Conservation (phyloP, 2,113 vertebrate genomes). For the Butorides virescens region DNA sequence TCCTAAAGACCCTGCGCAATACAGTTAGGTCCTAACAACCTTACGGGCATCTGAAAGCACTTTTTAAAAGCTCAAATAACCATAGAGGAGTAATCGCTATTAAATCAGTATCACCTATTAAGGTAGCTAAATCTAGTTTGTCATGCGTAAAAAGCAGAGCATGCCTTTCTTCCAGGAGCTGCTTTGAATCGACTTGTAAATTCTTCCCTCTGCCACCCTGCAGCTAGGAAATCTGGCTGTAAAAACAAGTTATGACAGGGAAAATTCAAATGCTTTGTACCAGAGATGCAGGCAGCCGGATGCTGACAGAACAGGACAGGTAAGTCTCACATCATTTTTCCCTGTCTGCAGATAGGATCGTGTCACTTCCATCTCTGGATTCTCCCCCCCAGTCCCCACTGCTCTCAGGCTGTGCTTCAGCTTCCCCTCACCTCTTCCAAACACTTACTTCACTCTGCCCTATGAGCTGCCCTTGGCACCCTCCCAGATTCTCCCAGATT, state of each 20-base stretch:
- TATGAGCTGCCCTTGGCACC: neutral
- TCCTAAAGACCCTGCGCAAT: neutral
- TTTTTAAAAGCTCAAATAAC: neutral
- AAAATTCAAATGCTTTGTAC: neutral
- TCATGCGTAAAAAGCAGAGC: slow-evolving; percentile 10
- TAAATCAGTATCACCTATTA: neutral
- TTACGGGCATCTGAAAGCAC: neutral
- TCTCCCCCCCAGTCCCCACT: neutral
- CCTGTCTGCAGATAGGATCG: neutral
- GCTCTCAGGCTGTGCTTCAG: neutral
- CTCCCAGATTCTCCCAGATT: neutral
- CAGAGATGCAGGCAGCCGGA: neutral
- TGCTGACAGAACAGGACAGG: neutral
- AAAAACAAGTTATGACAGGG: slow-evolving; percentile 50
- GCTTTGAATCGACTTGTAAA: slow-evolving; percentile 11
- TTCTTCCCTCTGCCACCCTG: slow-evolving; percentile 13
- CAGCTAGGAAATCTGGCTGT: slow-evolving; percentile 32
- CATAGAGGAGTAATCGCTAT: neutral
- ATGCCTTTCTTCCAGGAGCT: neutral
- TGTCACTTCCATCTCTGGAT: neutral
- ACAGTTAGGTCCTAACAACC: neutral
- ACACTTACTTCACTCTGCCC: neutral
- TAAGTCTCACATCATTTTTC: neutral
- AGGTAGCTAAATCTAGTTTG: neutral
- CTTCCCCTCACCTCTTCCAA: neutral